These are phyloP conservation scores for Promerops cafer DNA, from an alignment of 2,113 vertebrate species.

Conservation along the genomic window DNA sequence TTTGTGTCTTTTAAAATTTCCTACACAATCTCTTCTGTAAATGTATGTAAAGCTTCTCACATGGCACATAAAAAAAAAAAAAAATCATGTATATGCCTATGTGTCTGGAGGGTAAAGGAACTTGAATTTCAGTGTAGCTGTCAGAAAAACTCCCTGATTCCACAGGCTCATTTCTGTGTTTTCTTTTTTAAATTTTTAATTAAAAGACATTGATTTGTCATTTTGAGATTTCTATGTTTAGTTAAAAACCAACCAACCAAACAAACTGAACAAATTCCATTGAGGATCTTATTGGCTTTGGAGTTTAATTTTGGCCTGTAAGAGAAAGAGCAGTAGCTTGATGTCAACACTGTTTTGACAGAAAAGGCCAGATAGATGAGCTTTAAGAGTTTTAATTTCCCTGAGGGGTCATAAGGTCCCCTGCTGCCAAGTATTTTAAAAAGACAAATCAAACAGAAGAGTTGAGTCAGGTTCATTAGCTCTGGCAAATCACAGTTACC, in stretches of 20 bases:
- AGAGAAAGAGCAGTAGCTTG: neutral
- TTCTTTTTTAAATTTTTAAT: neutral
- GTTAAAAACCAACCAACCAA: neutral
- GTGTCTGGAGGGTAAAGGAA: neutral
- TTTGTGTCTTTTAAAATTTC: neutral
- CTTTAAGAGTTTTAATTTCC: constrained; percentile 52
- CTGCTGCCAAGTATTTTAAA: constrained; percentile 18
- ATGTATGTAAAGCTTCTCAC: neutral
- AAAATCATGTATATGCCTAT: neutral
- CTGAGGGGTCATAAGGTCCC: constrained; percentile 16
- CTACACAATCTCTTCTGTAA: neutral
- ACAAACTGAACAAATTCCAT: neutral
- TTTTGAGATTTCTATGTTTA: constrained; percentile 23
- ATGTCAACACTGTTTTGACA: constrained; percentile 2
- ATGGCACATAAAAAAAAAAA: neutral
- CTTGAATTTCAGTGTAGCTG: neutral
- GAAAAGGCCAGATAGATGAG: neutral
- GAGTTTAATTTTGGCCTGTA: neutral
- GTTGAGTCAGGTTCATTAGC: constrained; percentile 11
- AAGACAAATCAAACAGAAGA: constrained; percentile 26
- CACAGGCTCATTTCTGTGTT: neutral
- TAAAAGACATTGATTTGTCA: neutral
- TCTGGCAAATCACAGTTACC: neutral
- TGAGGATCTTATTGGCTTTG: neutral
- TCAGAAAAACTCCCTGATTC: neutral